phyloP scores from a whole-genome alignment of 2,113 vertebrate species.

The Dascyllus trimaculatus region DNA sequence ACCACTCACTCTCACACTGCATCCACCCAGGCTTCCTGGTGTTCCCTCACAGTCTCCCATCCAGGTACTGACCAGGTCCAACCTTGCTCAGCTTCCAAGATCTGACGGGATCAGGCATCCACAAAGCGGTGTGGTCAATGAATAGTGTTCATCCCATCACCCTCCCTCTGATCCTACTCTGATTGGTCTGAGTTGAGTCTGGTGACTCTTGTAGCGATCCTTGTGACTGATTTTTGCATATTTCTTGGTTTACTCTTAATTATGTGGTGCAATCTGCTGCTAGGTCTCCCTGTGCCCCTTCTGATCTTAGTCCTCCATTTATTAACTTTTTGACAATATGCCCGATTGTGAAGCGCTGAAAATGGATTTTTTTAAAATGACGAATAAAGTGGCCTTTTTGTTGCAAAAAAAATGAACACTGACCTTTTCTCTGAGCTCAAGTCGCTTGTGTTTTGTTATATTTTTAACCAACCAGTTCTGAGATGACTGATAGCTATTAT shows the following conservation, averaged over 20 bases:
- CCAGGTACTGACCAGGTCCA: no score
- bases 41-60: no score
- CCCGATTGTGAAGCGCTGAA: conserved; percentile 8
- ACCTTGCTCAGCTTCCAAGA: no score
- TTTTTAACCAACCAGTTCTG: not conserved
- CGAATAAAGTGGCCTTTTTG: conserved; percentile 7
- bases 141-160: no score
- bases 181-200: not conserved
- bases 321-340: conserved; percentile 20
- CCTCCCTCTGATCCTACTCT: not conserved
- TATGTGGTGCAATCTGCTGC: not conserved
- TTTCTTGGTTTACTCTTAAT: not conserved
- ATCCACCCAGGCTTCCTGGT: no score
- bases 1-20: no score
- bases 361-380: not conserved
- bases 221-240: not conserved
- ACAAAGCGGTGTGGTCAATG: no score
- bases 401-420: not conserved
- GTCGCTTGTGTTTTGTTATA: not conserved
- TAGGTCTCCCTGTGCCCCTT: not conserved
- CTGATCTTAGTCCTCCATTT: conserved; percentile 22
- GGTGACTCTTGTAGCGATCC: not conserved
- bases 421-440: not conserved
- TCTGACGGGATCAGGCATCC: no score
- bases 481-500: not conserved